Percentiles rank a stretch among this genome's conserved stretches.
Evolutionary conservation across 2,113 vertebrate genomes (phyloP).

Genomic region (Herpetotheres cachinnans): DNA sequence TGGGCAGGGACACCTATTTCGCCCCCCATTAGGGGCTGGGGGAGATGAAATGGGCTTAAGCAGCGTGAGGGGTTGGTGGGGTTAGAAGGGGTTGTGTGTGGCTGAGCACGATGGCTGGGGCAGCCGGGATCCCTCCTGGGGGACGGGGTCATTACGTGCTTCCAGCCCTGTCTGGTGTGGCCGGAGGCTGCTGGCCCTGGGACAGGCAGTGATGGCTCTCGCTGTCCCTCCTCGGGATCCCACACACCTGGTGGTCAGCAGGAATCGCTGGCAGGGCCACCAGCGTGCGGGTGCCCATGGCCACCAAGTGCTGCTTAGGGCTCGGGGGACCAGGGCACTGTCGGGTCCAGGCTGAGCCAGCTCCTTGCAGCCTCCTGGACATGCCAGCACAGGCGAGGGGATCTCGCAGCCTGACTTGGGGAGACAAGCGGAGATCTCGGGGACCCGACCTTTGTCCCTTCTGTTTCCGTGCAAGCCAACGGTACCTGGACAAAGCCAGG

Average conservation of each 20-base stretch:
- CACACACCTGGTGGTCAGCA: fast-evolving
- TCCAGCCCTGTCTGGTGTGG: neutral
- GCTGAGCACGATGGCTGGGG: neutral
- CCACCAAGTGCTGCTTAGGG: neutral
- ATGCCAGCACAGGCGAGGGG: fast-evolving
- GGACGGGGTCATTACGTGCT: neutral
- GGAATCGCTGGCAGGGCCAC: neutral
- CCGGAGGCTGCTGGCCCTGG: neutral
- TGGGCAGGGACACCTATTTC: no score
- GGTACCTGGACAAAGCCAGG: neutral
- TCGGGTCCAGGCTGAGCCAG: neutral
- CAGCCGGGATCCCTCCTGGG: neutral
- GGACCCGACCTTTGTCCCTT: neutral
- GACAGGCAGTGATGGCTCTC: neutral
- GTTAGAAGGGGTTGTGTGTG: neutral
- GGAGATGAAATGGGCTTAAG: neutral
- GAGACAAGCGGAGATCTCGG: fast-evolving
- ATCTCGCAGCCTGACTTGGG: fast-evolving
- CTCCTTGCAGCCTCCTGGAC: neutral
- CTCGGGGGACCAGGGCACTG: neutral
- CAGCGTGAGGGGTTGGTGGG: neutral
- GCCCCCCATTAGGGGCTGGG: neutral
- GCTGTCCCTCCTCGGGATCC: neutral
- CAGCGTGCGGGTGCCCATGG: fast-evolving
- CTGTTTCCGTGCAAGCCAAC: fast-evolving